Evolutionary conservation across 2,888 invertebrate genomes (phyloP).

Genomic region (Xestobium rufovillosum): DNA sequence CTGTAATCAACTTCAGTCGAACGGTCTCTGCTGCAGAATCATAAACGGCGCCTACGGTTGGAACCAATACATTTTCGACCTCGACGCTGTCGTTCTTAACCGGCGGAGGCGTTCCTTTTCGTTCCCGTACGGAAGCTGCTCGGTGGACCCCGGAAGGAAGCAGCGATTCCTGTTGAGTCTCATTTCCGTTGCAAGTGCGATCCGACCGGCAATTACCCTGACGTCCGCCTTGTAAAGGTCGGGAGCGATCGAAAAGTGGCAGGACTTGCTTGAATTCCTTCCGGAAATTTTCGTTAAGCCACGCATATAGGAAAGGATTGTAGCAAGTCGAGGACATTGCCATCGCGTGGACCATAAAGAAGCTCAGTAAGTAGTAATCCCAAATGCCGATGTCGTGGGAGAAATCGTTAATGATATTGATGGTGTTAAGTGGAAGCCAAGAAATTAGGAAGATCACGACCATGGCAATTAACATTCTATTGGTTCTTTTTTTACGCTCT

Average conservation of each 20-base stretch:
- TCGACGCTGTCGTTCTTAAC: slow-evolving; percentile 50
- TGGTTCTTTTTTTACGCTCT: slow-evolving; percentile 82
- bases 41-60: slow-evolving; percentile 35
- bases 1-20: slow-evolving; percentile 40
- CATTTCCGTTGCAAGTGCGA: slow-evolving; percentile 67
- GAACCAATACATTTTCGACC: slow-evolving; percentile 50
- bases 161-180: slow-evolving; percentile 54
- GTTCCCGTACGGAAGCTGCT: slow-evolving; percentile 46
- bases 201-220: slow-evolving; percentile 57
- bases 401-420: slow-evolving; percentile 81
- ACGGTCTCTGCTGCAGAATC: slow-evolving; percentile 42
- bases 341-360: slow-evolving; percentile 80
- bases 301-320: slow-evolving; percentile 90
- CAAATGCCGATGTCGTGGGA: slow-evolving; percentile 62
- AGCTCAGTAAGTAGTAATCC: slow-evolving; percentile 80
- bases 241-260: slow-evolving; percentile 50
- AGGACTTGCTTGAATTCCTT: slow-evolving; percentile 79
- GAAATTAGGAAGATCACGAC: slow-evolving; percentile 93
- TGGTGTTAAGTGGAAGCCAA: slow-evolving; percentile 87
- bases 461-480: slow-evolving; percentile 97
- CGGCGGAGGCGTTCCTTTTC: slow-evolving; percentile 31
- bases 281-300: slow-evolving; percentile 91
- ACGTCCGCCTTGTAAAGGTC: slow-evolving; percentile 28
- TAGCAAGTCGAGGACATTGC: slow-evolving; percentile 94
- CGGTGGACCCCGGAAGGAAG: slow-evolving; percentile 47